These are phyloP conservation scores for Lampris megalopsis DNA, from an alignment of 2,113 vertebrate genomes.

Conservation along the genomic window DNA sequence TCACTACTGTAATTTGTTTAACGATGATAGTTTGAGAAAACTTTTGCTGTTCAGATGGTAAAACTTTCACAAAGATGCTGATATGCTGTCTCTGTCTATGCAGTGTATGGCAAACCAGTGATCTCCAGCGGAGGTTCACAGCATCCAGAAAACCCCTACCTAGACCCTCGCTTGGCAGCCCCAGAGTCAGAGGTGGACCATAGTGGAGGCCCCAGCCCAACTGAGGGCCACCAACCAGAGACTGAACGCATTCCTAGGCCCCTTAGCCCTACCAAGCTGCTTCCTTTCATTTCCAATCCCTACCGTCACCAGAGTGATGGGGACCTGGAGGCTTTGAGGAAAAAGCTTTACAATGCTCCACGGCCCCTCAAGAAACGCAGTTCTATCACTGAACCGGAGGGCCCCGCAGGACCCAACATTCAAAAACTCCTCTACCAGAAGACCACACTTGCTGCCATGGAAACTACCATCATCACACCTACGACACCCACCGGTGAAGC, in stretches of 20 bases:
- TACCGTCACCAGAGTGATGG: conserved; percentile 97
- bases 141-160: conserved; percentile 84
- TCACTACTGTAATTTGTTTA: too few relatives aligned
- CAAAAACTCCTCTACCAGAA: conserved; percentile 98
- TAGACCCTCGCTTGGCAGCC: conserved; percentile 81
- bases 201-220: conserved; percentile 38
- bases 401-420: conserved; percentile 95
- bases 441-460: conserved; percentile 96
- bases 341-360: conserved; percentile 94
- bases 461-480: conserved; percentile 85
- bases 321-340: conserved; percentile 93
- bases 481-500: conserved; percentile 74
- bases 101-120: conserved; percentile 96
- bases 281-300: conserved; percentile 95
- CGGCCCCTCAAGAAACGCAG: conserved; percentile 96
- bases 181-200: conserved; percentile 80
- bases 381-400: conserved; percentile 97
- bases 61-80: background rate
- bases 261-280: conserved; percentile 95
- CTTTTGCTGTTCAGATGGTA: too few relatives aligned
- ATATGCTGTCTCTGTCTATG: background rate
- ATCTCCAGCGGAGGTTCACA: conserved; percentile 80
- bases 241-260: conserved; percentile 92
- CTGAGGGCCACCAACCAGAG: conserved; percentile 84
- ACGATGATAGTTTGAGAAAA: too few relatives aligned